Conservation (phyloP, 2,797 vertebrate species). For the Setipinna tenuifilis region DNA sequence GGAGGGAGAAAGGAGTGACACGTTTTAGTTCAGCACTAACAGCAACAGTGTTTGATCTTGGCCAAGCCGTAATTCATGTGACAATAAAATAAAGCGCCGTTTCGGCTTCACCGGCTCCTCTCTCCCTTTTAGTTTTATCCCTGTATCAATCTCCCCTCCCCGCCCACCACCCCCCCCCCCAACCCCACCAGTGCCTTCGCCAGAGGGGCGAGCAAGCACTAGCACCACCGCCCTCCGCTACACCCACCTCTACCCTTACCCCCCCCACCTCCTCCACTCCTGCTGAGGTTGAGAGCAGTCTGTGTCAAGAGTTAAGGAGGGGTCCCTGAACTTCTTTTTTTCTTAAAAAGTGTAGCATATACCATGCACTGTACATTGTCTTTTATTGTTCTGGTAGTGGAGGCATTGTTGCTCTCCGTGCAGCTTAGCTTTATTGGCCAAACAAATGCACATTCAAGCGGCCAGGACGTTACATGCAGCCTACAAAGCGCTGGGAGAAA, state of each 20-base stretch:
- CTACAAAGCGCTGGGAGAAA: constrained; percentile 42
- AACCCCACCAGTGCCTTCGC: constrained; percentile 35
- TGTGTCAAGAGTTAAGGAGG: constrained; percentile 30
- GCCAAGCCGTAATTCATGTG: constrained; percentile 59
- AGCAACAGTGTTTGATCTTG: constrained; percentile 65
- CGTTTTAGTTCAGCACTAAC: constrained; percentile 59
- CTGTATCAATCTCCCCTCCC: constrained; percentile 50
- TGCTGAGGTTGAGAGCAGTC: background rate
- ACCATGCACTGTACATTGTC: constrained; percentile 31
- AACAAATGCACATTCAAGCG: constrained; percentile 45
- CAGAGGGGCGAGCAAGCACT: constrained; percentile 20
- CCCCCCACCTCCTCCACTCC: background rate
- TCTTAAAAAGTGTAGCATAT: constrained; percentile 24
- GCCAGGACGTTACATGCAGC: constrained; percentile 40
- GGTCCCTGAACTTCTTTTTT: background rate
- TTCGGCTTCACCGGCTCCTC: constrained; percentile 53
- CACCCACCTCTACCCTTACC: background rate
- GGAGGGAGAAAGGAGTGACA: constrained; percentile 50
- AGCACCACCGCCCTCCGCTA: background rate
- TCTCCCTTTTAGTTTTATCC: constrained; percentile 51
- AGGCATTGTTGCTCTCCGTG: constrained; percentile 16
- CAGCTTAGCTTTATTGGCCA: constrained; percentile 34
- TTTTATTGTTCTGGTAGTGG: constrained; percentile 30
- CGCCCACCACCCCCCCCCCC: too few relatives aligned
- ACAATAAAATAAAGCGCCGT: constrained; percentile 59